Conservation (phyloP, 1,140 invertebrate genomes). For the Maniola jurtina region DNA sequence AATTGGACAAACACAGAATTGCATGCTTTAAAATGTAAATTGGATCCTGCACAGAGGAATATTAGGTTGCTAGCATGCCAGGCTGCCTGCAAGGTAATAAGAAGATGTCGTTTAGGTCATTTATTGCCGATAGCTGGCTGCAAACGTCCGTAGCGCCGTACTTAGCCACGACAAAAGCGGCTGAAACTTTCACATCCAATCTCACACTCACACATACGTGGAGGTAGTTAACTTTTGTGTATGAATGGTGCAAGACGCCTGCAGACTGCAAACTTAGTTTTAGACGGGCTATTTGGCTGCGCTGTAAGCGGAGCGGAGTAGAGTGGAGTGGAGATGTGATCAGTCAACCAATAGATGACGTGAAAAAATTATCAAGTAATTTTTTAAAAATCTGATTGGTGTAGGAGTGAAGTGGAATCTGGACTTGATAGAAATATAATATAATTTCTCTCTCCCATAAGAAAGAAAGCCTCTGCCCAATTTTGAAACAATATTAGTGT, state of each 20-base stretch:
- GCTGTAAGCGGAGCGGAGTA: too few relatives aligned
- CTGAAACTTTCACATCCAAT: slow-evolving; percentile 38
- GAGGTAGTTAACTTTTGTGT: slow-evolving; percentile 28
- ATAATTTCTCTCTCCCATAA: too few relatives aligned
- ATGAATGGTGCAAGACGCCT: not conserved
- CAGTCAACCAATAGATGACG: too few relatives aligned
- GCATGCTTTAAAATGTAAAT: slow-evolving; percentile 17
- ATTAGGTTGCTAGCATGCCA: slow-evolving; percentile 26
- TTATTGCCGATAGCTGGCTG: slow-evolving; percentile 36
- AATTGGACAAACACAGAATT: not conserved
- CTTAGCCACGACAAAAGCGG: slow-evolving; percentile 37
- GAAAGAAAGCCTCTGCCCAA: too few relatives aligned
- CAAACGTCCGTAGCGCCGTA: slow-evolving; percentile 32
- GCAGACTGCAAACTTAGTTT: too few relatives aligned
- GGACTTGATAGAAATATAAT: too few relatives aligned
- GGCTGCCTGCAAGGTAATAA: slow-evolving; percentile 20
- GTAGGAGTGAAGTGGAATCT: too few relatives aligned
- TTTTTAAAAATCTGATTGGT: too few relatives aligned
- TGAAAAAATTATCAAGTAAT: too few relatives aligned
- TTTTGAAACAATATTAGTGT: too few relatives aligned
- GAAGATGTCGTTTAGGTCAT: slow-evolving; percentile 31
- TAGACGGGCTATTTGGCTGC: too few relatives aligned
- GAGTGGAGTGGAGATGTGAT: too few relatives aligned
- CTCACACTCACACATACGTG: slow-evolving; percentile 32
- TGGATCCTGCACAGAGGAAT: slow-evolving; percentile 9